phyloP scores from a whole-genome alignment of 1,140 invertebrate species.

The Zophobas atratus region DNA sequence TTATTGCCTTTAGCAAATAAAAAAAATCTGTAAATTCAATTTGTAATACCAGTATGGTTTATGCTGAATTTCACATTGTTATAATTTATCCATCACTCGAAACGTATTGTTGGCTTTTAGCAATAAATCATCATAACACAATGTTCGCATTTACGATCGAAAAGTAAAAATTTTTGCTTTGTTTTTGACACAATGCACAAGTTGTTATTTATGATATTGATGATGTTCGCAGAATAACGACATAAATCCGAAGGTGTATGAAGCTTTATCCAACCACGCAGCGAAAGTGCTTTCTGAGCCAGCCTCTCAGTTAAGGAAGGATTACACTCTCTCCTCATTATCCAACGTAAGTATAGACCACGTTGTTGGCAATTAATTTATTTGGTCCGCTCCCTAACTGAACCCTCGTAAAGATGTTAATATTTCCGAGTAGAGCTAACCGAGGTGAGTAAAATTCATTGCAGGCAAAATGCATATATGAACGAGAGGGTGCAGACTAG shows the following conservation, averaged over 20 bases:
- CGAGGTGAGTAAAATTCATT: not conserved
- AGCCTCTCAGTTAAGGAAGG: slow-evolving; percentile 44
- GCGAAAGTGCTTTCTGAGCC: slow-evolving; percentile 58
- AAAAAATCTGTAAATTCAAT: slow-evolving; percentile 25
- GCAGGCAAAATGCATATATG: too few species aligned
- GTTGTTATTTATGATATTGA: slow-evolving; percentile 45
- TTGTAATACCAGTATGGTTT: not conserved
- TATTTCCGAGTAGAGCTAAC: slow-evolving; percentile 1
- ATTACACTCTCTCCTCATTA: slow-evolving; percentile 49
- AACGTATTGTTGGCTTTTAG: too few species aligned
- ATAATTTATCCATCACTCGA: too few species aligned
- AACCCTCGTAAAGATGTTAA: slow-evolving; percentile 20
- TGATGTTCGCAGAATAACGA: slow-evolving; percentile 53
- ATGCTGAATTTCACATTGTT: not conserved
- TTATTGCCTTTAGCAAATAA: not conserved
- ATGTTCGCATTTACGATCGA: not conserved
- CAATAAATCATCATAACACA: too few species aligned
- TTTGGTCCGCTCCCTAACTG: not conserved
- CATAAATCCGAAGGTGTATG: slow-evolving; percentile 57
- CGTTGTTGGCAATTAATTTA: slow-evolving; percentile 44
- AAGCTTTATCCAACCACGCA: slow-evolving; percentile 57
- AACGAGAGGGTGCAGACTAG: too few species aligned
- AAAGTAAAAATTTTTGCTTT: not conserved
- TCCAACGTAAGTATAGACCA: slow-evolving; percentile 43
- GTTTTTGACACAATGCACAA: not conserved